phyloP scores from a whole-genome alignment of 2,888 invertebrate species.

The Tetragnatha montana region DNA sequence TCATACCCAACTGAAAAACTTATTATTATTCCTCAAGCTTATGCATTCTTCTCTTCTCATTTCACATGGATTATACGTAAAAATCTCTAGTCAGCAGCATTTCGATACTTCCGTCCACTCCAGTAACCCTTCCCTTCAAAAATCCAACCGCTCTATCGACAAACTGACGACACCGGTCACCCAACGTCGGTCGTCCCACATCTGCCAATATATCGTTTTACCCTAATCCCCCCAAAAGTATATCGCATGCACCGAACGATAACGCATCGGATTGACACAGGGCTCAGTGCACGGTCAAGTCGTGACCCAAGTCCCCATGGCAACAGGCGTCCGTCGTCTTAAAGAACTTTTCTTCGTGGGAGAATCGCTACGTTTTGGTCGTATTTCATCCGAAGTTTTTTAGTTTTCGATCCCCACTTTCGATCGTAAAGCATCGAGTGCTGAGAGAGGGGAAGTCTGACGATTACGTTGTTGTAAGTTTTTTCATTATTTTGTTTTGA shows the following conservation, averaged over 20 bases:
- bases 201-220: background rate
- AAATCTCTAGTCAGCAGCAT: background rate
- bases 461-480: no score
- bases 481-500: background rate
- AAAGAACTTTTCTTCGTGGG: background rate
- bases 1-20: no score
- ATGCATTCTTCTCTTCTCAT: no score
- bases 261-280: background rate
- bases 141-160: background rate
- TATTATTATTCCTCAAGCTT: no score
- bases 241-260: background rate
- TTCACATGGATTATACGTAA: background rate
- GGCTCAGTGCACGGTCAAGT: constrained; percentile 2
- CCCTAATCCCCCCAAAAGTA: background rate
- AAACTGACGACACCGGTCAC: background rate
- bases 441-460: background rate
- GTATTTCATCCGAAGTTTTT: background rate
- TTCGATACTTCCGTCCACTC: background rate
- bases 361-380: background rate
- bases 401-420: background rate
- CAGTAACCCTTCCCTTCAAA: background rate
- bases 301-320: background rate
- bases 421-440: background rate
- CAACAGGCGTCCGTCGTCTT: background rate
- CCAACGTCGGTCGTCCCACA: background rate